Evolutionary conservation across 2,113 vertebrate species (phyloP).

Genomic region (Coptodon bakossiorum): DNA sequence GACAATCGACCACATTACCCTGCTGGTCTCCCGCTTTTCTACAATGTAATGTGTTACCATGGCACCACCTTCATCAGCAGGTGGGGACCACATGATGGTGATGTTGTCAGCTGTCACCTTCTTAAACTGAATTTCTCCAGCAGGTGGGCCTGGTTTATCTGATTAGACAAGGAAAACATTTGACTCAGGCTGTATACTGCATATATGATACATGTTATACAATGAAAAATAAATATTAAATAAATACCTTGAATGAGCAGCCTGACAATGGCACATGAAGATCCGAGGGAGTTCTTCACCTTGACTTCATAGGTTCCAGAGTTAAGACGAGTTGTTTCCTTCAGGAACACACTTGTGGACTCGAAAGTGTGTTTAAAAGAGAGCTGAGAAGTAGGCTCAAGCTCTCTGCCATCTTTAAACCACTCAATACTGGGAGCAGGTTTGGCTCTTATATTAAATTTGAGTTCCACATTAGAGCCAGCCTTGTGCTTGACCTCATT

Average conservation of each 20-base stretch:
- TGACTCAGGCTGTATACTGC: neutral
- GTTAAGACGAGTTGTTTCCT: conserved; percentile 84
- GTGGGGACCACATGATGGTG: conserved; percentile 88
- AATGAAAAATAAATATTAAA: neutral
- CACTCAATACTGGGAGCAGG: conserved; percentile 93
- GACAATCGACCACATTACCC: conserved; percentile 92
- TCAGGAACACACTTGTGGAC: conserved; percentile 82
- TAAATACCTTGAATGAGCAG: conserved; percentile 89
- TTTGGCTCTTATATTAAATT: conserved; percentile 90
- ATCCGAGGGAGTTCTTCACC: conserved; percentile 93
- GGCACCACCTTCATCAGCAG: conserved; percentile 89
- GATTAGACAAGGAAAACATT: neutral
- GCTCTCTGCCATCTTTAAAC: conserved; percentile 87
- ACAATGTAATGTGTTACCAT: conserved; percentile 93
- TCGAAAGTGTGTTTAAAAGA: conserved; percentile 84
- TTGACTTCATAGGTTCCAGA: conserved; percentile 90
- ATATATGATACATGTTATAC: neutral
- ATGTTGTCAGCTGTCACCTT: conserved; percentile 92
- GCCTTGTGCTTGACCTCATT: conserved; percentile 88
- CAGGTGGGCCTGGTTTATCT: conserved; percentile 94
- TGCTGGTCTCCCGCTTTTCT: conserved; percentile 93
- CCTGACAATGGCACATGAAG: conserved; percentile 81
- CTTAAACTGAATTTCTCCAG: conserved; percentile 89
- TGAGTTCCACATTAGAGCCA: conserved; percentile 82
- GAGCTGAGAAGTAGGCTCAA: conserved; percentile 77